Evolutionary conservation across 2,797 vertebrate genomes (phyloP), one percentile per base, ranked within the genome.

Genomic region (Sebastes trivittatus): DNA sequence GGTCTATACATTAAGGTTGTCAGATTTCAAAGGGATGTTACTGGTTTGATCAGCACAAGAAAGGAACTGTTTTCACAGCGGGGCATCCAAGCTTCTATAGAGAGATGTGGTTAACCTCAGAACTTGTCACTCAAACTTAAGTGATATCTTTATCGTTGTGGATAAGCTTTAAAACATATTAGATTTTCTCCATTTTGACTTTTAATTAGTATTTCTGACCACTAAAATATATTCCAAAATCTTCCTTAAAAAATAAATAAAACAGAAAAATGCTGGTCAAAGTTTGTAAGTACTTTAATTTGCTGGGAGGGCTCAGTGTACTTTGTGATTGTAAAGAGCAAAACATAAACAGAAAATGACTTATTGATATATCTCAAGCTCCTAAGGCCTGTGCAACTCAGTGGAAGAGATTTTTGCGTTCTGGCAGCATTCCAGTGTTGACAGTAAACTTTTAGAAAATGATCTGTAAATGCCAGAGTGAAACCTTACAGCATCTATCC

Each of bases 11-110:
- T 83, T 83, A 38, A 62, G 55, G 30, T 60, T 82, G 77, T 92
- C 87, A 65, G 20, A 82, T 91, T 90, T 92, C 87, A 88, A 90
- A 90, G 71, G 59, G 29, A 23, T 63, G 55, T 11, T 80, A 25
- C 60, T 14, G 29, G 75, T 84, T 84, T 79, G 71, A 88, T 89
- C 68, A 79, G 46, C 55, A 55, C 65, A 86, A 72, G 38, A 77
- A 67, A 73, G 81, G 80, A 81, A 72, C 63, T 79, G 75, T 66
- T 56, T 58, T 81, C 83, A 56, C 83, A 81, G 79, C 7, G 10
- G 79, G 78, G 11, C 7, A 11, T 38, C 68, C 22, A 34, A 52
- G 20, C 59, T 16, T 52, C 71, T 30, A 64, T 56, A 66, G 66
- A 59, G 42, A 32, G 55, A 66, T 59, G 36, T 38, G 55, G 23